Evolutionary conservation across 2,797 vertebrate species (phyloP).

Genomic region (Hybognathus amarus): DNA sequence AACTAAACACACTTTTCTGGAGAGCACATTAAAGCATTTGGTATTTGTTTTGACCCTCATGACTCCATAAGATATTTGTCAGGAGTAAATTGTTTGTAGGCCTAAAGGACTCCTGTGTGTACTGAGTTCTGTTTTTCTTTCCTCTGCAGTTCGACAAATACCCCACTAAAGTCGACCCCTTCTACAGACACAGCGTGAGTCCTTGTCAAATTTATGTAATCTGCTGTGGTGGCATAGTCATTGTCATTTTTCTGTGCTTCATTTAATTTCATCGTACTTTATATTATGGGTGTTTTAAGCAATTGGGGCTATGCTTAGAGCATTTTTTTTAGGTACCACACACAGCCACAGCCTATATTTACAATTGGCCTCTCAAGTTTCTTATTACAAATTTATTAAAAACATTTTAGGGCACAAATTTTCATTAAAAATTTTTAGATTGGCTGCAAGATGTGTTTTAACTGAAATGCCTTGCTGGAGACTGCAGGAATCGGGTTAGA

Average conservation of each 20-base stretch:
- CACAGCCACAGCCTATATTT: neutral
- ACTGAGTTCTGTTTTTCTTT: conserved; percentile 63
- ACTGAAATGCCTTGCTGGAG: neutral
- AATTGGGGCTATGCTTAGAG: neutral
- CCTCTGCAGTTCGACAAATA: conserved; percentile 97
- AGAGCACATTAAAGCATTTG: conserved; percentile 15
- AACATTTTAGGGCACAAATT: neutral
- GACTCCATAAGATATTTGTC: conserved; percentile 25
- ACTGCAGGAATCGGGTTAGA: neutral
- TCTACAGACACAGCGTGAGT: conserved; percentile 99
- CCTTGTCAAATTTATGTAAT: conserved; percentile 38
- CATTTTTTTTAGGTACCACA: neutral
- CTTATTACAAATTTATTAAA: neutral
- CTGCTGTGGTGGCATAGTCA: neutral
- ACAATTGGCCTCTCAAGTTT: neutral
- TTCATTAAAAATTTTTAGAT: neutral
- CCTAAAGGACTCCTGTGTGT: conserved; percentile 28
- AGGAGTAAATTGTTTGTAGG: conserved; percentile 12
- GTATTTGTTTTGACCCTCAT: conserved; percentile 6
- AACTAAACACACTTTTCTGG: conserved; percentile 31
- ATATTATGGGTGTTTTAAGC: neutral
- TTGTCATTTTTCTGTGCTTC: neutral
- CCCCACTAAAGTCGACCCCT: conserved; percentile 98
- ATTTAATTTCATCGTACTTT: neutral
- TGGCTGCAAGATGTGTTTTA: neutral